Percentiles rank a stretch among this genome's conserved stretches.
phyloP scores from a whole-genome alignment of 1,140 invertebrate genomes.

The Microplitis mediator region DNA sequence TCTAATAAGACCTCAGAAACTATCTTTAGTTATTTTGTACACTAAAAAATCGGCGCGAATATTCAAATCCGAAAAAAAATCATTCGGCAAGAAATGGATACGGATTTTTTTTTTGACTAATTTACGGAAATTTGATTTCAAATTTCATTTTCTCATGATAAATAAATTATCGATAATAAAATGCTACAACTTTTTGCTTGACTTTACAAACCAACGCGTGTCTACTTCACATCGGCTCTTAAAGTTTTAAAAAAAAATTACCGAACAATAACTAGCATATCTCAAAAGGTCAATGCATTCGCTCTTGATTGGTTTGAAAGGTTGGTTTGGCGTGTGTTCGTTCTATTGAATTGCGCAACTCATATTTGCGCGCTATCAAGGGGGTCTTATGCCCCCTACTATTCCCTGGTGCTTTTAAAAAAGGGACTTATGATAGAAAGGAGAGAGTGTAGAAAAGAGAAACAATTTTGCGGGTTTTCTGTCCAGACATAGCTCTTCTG shows the following conservation, averaged over 20 bases:
- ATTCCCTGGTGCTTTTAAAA: background rate
- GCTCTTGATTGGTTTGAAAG: background rate
- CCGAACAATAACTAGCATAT: background rate
- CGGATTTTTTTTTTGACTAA: too few relatives aligned
- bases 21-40: too few relatives aligned
- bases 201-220: too few relatives aligned
- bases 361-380: conserved; percentile 5
- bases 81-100: too few relatives aligned
- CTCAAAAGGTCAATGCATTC: background rate
- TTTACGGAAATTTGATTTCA: too few relatives aligned
- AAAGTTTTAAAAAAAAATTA: background rate
- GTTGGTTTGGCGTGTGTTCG: background rate
- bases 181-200: too few relatives aligned
- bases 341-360: background rate
- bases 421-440: background rate
- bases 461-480: background rate
- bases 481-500: conserved; percentile 9
- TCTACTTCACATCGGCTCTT: background rate
- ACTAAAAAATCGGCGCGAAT: too few relatives aligned
- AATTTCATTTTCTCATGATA: too few relatives aligned
- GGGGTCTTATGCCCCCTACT: conserved; percentile 5
- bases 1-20: too few relatives aligned
- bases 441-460: background rate
- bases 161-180: too few relatives aligned
- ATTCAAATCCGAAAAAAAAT: too few relatives aligned